A percentile compares a stretch with the other conserved stretches of the same genome.
Evolutionary conservation across 2,113 vertebrate genomes (phyloP).

Genomic region (Mustela nigripes): DNA sequence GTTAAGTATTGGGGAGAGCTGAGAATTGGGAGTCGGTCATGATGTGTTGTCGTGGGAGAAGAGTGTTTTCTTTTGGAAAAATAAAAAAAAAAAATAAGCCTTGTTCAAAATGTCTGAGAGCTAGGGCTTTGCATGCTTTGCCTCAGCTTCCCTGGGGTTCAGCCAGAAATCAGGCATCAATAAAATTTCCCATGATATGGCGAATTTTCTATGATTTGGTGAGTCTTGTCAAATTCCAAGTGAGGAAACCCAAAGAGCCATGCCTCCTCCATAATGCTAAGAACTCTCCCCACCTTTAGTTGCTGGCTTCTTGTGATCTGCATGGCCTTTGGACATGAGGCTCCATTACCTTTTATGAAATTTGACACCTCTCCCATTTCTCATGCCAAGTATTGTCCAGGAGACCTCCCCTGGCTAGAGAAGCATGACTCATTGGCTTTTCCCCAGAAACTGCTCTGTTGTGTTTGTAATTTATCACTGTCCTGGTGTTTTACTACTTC

Average conservation of each 20-base stretch:
- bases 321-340: not conserved
- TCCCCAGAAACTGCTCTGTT: too few relatives aligned
- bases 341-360: not conserved
- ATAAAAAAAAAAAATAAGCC: not conserved
- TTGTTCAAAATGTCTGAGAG: slow-evolving; percentile 6
- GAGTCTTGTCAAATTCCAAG: not conserved
- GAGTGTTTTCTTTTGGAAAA: not conserved
- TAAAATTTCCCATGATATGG: not conserved
- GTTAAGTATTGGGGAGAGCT: not conserved
- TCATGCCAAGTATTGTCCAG: fast-evolving
- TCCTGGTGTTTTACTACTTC: not conserved
- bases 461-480: not conserved
- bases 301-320: not conserved
- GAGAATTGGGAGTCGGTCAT: not conserved
- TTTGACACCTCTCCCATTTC: fast-evolving
- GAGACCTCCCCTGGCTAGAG: not conserved
- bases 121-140: not conserved
- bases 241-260: not conserved
- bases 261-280: not conserved
- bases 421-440: not conserved
- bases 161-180: not conserved
- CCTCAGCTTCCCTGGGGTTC: not conserved
- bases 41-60: not conserved
- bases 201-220: not conserved
- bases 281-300: not conserved